Evolutionary conservation across 2,888 invertebrate species (phyloP), one percentile per base, ranked within the genome.

Genomic region (Pseudococcus longispinus): DNA sequence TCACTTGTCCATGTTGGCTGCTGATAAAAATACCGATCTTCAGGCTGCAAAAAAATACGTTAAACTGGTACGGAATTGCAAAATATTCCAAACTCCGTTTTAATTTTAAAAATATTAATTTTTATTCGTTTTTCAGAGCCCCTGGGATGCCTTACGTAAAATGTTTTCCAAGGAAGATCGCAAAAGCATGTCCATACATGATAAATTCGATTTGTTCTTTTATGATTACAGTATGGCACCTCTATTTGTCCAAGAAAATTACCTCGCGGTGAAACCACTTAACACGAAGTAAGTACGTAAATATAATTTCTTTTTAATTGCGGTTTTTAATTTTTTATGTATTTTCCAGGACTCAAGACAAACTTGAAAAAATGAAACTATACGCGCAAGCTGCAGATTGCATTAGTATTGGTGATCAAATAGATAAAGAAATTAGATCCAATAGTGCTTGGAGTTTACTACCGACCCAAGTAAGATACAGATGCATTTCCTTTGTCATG

Each of bases 221-320:
- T 95, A 96, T 90, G 99, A 99, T 92, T 99, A 99, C 92, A 97
- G 95, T 90, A 93, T 99, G 88, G 95, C 95, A n/a, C 97, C 98
- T 1, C 92, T 99, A 18, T 99, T 99, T 91, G 97, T 99, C 0
- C 98, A 99, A 90, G 99, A 99, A 91, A 99, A 99, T 91, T 99
- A 99, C 91, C 91, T 96, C 23, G 93, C 93, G 88, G 96, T 96
- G 0, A 91, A 92, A n/a, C 97, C 97, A 0, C 93, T 93, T 88
- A 94, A 94, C 88, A 42, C 82, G 18, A 42, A 23, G 42, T 82
- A 44, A 20, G 26, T 46, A 3, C 5, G 3, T n/a, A 6, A 55
- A n/a, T 11, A 51, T 51, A 5, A 51, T 51, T 23, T 8, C 15
- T 55, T 55, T n/a, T 37, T 1, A 37, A 37, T 37, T 37, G 4